Base-by-base conservation (phyloP, 2,888 invertebrate genomes). In the Phania funesta region DNA sequence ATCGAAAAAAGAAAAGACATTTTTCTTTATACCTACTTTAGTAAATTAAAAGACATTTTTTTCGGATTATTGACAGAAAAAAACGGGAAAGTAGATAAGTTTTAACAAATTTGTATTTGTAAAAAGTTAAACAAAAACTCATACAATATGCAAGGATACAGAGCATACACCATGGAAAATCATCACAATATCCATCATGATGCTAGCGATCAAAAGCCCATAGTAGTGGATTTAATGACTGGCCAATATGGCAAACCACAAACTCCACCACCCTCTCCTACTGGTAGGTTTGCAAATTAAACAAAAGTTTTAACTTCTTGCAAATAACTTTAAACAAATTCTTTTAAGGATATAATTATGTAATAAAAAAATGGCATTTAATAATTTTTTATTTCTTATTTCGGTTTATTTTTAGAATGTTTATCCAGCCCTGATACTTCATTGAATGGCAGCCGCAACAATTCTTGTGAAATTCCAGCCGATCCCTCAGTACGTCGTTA, bases 401-500 rank as follows among this genome's bases (percentile, higher is more conserved):
- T 29, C 46, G 0, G 22, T 74, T 22, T 54, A 29, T 81, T 90
- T 29, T 44, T 86, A 92, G 93, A 93, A 84, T 92, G 92, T 78
- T 87, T 90, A 20, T 89, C 89, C 32, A 92, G 92, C 85, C 91
- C 92, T 3, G 89, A 90, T 75, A 89, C 87, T 68, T 89, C 88
- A 6, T 83, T 90, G 65, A 88, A 89, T 52, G 87, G 88, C 84
- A 89, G 89, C 62, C 89, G 89, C 73, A 79, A 74, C 24, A 84
- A 80, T 56, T 86, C 87, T 68, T 87, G 87, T 0, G 89, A 91
- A 87, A 89, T 90, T 4, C 91, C 91, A 41, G 91, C 91, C 80
- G 94, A 95, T 87, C 94, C 94, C 16, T 94, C 94, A 86, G 95
- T 95, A 86, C 93, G 98, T 78, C 93, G 99, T 70, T 99, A 99